Conservation (phyloP, 2,113 vertebrate species). For the Ptilorrhoa leucosticta region DNA sequence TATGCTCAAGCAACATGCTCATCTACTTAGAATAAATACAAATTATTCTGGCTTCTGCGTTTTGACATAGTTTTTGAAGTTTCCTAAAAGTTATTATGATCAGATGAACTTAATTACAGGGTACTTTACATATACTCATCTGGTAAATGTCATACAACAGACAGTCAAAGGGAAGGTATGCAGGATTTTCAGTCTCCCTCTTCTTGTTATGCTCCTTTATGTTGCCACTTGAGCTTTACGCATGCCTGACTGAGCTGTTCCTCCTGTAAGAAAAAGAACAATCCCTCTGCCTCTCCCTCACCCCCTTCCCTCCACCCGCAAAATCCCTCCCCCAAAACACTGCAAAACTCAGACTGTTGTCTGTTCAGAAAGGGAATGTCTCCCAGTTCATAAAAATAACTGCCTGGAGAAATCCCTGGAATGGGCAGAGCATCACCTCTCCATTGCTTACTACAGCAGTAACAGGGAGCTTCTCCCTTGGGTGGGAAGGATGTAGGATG, state of each 20-base stretch:
- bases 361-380: not conserved
- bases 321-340: not conserved
- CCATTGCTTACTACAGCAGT: not conserved
- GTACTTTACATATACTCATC: constrained; percentile 33
- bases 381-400: not conserved
- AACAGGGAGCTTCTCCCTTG: not conserved
- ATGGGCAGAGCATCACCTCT: fast-evolving
- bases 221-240: not conserved
- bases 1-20: not conserved
- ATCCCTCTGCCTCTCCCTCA: not conserved
- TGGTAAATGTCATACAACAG: constrained; percentile 41
- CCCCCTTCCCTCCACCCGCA: fast-evolving
- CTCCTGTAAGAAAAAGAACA: not conserved
- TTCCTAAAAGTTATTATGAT: constrained; percentile 38
- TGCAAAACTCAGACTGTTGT: not conserved
- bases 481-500: fast-evolving
- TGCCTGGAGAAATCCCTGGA: not conserved
- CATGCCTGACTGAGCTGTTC: not conserved
- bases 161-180: constrained; percentile 20
- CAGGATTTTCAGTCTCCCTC: not conserved
- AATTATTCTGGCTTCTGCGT: constrained; percentile 50
- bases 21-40: constrained; percentile 48
- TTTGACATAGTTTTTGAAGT: constrained; percentile 50
- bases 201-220: not conserved
- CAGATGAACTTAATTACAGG: constrained; percentile 49